Percentiles rank a stretch among this genome's conserved stretches.
Evolutionary conservation across 2,113 vertebrate species (phyloP).

Genomic region (Columba livia): DNA sequence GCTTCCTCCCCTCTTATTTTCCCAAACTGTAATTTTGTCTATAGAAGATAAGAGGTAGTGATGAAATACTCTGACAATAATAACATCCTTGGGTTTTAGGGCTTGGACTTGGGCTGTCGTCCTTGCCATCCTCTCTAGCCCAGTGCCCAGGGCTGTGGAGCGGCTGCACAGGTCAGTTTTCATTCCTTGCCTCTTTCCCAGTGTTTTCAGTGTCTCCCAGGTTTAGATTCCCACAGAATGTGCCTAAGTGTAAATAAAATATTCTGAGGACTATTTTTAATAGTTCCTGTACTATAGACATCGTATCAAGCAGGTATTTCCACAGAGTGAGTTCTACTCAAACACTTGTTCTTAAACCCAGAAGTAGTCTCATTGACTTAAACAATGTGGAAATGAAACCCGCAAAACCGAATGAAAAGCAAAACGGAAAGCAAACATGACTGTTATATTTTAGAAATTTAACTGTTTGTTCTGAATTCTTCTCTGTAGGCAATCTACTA

Average conservation of each 20-base stretch:
- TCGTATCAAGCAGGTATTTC: background rate
- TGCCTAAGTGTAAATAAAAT: background rate
- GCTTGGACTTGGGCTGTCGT: background rate
- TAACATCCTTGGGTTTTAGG: background rate
- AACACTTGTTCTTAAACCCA: background rate
- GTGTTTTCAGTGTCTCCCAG: background rate
- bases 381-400: background rate
- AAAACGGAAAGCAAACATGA: background rate
- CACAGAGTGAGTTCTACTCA: background rate
- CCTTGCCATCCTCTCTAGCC: background rate
- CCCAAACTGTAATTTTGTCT: background rate
- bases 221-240: background rate
- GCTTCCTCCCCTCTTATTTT: background rate
- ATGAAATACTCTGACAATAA: constrained; percentile 4
- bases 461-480: background rate
- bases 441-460: background rate
- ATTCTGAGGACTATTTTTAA: background rate
- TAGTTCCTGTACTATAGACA: background rate
- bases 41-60: background rate
- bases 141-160: background rate
- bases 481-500: background rate
- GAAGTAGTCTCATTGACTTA: background rate
- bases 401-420: background rate
- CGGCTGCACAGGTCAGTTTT: background rate
- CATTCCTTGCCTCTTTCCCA: background rate